Evolutionary conservation across 2,888 invertebrate genomes (phyloP), one percentile per base, ranked within the genome.

Genomic region (Chalcis sispes): DNA sequence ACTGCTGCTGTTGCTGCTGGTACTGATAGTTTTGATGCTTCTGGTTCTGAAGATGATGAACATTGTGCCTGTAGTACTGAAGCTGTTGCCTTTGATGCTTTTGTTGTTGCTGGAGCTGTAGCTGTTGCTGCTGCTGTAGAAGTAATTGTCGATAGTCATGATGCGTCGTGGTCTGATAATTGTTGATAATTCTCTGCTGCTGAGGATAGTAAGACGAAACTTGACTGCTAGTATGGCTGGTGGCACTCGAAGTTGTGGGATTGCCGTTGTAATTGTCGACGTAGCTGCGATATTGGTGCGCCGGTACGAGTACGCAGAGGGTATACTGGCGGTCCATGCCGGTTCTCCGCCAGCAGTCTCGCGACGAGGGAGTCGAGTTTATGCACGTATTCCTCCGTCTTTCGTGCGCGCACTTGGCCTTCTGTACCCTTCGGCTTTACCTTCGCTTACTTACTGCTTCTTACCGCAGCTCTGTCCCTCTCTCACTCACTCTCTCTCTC

Each of bases 251-350:
- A n/a, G n/a, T 81, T 8, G 82, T 82, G 13, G 81, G 81, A 42
- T 81, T 80, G 59, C 82, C 81, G 77, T 87, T 82, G 80, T 87
- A 87, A 80, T 80, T 82, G 80, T 88, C 86, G 67, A 86, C 82
- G 82, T 88, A 88, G 71, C 82, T 85, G 80, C 86, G 87, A 80
- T 88, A 88, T 82, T 88, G 88, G 79, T 88, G 87, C 81, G 88
- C 87, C 82, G 88, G 88, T 83, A 88, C 88, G 80, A 88, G 88
- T 83, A 88, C 87, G 81, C 88, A 88, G 80, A 88, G 84, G 74
- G 88, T 87, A 83, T 88, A 88, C 87, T 88, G 88, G 81, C 88
- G 88, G 85, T 88, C 88, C 88, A 88, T 88, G 83, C 87, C 87
- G 66, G 75, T 56, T 46, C 40, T 50, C 52, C 85, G 80, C 80